Evolutionary conservation across 1,140 invertebrate species (phyloP), one percentile per base, ranked within the genome.

Genomic region (Macrobrachium rosenbergii): DNA sequence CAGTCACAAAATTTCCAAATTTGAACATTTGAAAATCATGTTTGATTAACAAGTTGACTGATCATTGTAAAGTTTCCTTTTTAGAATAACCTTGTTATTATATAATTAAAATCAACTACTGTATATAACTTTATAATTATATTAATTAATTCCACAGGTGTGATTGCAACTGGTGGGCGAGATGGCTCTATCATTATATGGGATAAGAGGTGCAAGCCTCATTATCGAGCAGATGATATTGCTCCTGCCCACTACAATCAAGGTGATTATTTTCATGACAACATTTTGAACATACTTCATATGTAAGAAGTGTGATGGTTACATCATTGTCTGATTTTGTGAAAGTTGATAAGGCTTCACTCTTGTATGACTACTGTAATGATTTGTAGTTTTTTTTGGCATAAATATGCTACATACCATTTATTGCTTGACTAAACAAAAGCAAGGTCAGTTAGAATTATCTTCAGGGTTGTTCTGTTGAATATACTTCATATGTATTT

Each of bases 151-250:
- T 89, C 91, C 92, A 91, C 93, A 91, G 95, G 94, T 88, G 94
- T 97, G 0, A 97, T 98, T 93, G 96, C 96, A 11, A 96, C 96
- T 11, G 96, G 96, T 19, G 95, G 95, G 12, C 92, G 97, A 59
- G 97, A 98, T 93, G 96, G 96, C 2, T 94, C 94, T 88, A 95
- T 98, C 8, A 94, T 96, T 84, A 91, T 97, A 14, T 98, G 96
- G 96, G 97, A 98, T 91, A 94, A 93, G 17, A 83, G 88, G 12
- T 89, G 88, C 63, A 81, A 82, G 14, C 88, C 88, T 14, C 80
- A 89, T 58, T 73, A 89, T 63, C 58, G 72, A 17, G 88, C 88
- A 37, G 88, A 89, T 80, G 62, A 83, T n/a, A 89, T 89, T 37
- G 69, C 83, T 28, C 77, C 88, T 58, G 88, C 88, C 14, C 88